A percentile compares a stretch with the other conserved stretches of the same genome.
Conservation (phyloP, 2,113 vertebrate genomes). For the Promerops cafer region DNA sequence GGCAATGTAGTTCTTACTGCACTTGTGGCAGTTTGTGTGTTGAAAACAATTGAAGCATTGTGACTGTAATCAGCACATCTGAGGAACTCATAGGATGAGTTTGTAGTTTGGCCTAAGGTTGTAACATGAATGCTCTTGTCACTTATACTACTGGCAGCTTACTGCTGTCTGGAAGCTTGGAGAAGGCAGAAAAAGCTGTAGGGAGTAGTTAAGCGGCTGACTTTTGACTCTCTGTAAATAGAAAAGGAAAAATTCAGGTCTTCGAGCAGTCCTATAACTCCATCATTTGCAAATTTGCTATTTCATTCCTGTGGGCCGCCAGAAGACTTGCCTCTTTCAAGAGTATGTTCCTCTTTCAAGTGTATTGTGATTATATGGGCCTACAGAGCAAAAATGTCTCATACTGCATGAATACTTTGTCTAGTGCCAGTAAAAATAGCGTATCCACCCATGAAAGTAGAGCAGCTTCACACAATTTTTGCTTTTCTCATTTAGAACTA, state of each 20-base stretch:
- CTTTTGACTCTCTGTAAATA: not conserved
- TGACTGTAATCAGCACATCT: not conserved
- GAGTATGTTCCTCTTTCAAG: not conserved
- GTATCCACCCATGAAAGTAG: not conserved
- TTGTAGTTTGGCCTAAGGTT: not conserved
- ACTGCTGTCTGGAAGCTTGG: not conserved
- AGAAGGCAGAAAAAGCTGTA: not conserved
- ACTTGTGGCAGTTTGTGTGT: accelerated
- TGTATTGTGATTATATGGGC: not conserved
- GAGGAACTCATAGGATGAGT: not conserved
- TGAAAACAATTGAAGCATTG: not conserved
- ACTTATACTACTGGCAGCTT: not conserved
- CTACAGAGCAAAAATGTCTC: not conserved
- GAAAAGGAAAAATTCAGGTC: not conserved
- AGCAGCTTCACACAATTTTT: not conserved
- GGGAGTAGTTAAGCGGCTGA: not conserved
- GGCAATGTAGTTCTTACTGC: not conserved
- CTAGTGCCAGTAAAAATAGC: not conserved
- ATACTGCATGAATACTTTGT: not conserved
- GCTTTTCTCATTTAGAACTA: not conserved
- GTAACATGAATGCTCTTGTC: not conserved
- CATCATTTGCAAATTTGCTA: not conserved
- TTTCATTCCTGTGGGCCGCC: not conserved
- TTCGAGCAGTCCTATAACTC: not conserved
- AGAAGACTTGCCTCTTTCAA: not conserved